Base-by-base conservation (phyloP, 2,113 vertebrate genomes). In the Tauraco erythrolophus region DNA sequence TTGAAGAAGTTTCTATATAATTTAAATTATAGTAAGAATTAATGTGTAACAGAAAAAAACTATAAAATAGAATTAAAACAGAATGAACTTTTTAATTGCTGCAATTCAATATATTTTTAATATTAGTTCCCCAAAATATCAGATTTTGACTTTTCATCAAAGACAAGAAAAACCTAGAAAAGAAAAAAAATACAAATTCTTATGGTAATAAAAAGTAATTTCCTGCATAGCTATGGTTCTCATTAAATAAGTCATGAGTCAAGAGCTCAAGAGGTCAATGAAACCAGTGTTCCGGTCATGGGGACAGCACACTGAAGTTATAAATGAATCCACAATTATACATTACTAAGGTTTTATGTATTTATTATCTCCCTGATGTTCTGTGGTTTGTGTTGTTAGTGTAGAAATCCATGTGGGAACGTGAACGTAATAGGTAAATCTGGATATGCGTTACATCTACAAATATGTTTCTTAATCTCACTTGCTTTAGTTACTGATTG, bases 391-490 rank as follows among this genome's bases (percentile, higher is more conserved):
- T 71, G 6, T 33, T 94, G 17, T 65, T 90, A 53, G 4, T 91
- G 39, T 70, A 70, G 27, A 48, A 87, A 84, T 78, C 80, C 68
- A 71, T 89, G 75, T 35, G 76, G 68, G 64, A 87, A 51, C 28
- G 58, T 80, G 84, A 89, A 70, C 22, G 43, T 87, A 81, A 62
- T 65, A 92, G 64, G 30, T 64, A 94, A 92, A 93, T 89, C 77
- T 85, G 65, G 27, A 31, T 92, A 56, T 57, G 35, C 60, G 82
- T 88, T 91, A 78, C 66, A 60, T 77, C 69, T 76, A 30, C 1
- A 57, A 91, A 94, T 78, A 95, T 53, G 71, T 94, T 76, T 87
- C 65, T 61, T 91, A 39, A 87, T 80, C 39, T 79, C 45, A 74
- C 28, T 80, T 1, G 0, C 30, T 90, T 90, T 62, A 81, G 66